Evolutionary conservation across 2,113 vertebrate genomes (phyloP), one percentile per base, ranked within the genome.

Genomic region (Mugil cephalus): DNA sequence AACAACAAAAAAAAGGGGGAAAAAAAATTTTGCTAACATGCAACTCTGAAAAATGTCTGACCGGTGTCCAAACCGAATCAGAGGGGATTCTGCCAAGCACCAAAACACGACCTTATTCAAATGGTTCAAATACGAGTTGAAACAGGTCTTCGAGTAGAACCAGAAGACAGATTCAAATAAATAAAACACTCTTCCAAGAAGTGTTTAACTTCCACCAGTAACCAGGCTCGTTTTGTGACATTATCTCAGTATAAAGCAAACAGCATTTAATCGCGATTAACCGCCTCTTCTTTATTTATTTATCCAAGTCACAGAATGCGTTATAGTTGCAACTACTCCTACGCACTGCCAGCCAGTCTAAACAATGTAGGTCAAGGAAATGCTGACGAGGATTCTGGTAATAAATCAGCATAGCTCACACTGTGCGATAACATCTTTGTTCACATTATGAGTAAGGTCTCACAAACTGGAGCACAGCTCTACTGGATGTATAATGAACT

Each of bases 291-390:
- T 14, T 8, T 53, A n/a, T 40, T 36, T 52, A 14, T 15, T 42
- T 43, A 7, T 54, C 13, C 0, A 0, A 75, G 50, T 76, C 66
- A 52, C 51, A 24, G 35, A 43, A 60, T 48, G 15, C 10, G 1
- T 43, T 30, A 58, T 1, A 19, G 24, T 19, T 19, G 50, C 46
- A 15, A 10, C n/a, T 14, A 24, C 80, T 24, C 74, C 77, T 40
- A 60, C 74, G n/a, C 50, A 14, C 47, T 10, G 8, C 19, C 43
- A 62, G 45, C 46, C 67, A 51, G 15, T 7, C 35, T 45, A 7
- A 54, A 18, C 54, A 68, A 93, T 92, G 53, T 84, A 90, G 93
- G 92, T 90, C 92, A 91, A 54, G 35, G 24, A 87, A 84, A 48
- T 68, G 88, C 85, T 83, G 79, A 88, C 63, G 7, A 40, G 6